These are phyloP conservation scores for Peromyscus nudipes DNA, from an alignment of 2,797 vertebrate genomes.

Conservation along the genomic window DNA sequence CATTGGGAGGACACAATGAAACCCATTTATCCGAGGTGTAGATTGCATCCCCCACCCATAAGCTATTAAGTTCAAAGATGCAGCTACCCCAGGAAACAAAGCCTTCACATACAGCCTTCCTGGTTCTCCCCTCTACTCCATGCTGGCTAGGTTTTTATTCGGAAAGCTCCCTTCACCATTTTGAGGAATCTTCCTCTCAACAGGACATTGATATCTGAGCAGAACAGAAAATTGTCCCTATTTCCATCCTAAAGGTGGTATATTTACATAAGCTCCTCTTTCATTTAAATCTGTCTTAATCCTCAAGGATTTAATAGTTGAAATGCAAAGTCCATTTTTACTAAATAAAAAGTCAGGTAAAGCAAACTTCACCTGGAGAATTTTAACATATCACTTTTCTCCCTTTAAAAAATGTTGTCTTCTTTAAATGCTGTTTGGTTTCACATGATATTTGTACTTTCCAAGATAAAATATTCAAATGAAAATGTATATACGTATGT, in stretches of 20 bases:
- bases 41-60: not conserved
- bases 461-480: slow-evolving; percentile 29
- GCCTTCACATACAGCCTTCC: slow-evolving; percentile 33
- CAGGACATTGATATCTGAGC: slow-evolving; percentile 57
- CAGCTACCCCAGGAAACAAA: slow-evolving; percentile 66
- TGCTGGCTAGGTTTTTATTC: slow-evolving; percentile 66
- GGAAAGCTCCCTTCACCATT: slow-evolving; percentile 70
- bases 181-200: slow-evolving; percentile 78
- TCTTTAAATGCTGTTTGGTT: slow-evolving; percentile 49
- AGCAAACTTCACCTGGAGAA: slow-evolving; percentile 47
- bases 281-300: slow-evolving; percentile 75
- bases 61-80: slow-evolving; percentile 75
- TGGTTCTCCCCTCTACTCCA: slow-evolving; percentile 38
- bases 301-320: slow-evolving; percentile 75
- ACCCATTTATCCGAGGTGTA: slow-evolving; percentile 65
- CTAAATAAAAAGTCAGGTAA: slow-evolving; percentile 65
- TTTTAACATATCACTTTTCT: slow-evolving; percentile 69
- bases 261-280: slow-evolving; percentile 79
- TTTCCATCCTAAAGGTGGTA: slow-evolving; percentile 74
- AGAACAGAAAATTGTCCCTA: slow-evolving; percentile 73
- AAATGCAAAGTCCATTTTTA: slow-evolving; percentile 75
- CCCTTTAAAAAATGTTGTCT: slow-evolving; percentile 1
- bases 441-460: slow-evolving; percentile 75
- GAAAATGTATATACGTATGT: not conserved
- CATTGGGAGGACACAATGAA: slow-evolving; percentile 54